These are phyloP conservation scores for Dascillus cervinus DNA, from an alignment of 2,888 invertebrate genomes.

Conservation along the genomic window DNA sequence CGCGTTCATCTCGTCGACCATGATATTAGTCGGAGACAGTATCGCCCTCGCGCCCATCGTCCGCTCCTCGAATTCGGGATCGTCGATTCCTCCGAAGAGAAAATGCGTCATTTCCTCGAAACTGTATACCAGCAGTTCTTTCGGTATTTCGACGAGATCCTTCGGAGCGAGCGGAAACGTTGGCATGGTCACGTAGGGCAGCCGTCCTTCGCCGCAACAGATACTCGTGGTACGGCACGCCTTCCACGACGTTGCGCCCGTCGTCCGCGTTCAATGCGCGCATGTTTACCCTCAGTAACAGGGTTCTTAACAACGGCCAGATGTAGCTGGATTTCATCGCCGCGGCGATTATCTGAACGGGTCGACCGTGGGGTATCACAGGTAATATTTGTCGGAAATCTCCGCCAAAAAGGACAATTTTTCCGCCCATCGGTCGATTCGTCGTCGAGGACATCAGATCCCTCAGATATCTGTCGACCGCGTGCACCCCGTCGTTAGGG, in stretches of 20 bases:
- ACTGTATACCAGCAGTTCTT: neutral
- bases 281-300: too few species aligned
- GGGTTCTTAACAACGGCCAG: too few species aligned
- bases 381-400: conserved; percentile 20
- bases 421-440: conserved; percentile 12
- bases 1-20: conserved; percentile 6
- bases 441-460: conserved; percentile 4
- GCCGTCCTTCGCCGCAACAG: too few species aligned
- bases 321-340: too few species aligned
- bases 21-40: conserved; percentile 8
- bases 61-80: neutral
- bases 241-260: too few species aligned
- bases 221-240: too few species aligned
- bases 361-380: conserved; percentile 10
- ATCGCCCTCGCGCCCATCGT: too few species aligned
- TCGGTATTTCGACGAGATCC: conserved; percentile 12
- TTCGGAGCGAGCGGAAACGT: too few species aligned
- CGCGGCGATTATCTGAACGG: too few species aligned
- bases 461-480: conserved; percentile 11
- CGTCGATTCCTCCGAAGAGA: conserved; percentile 1
- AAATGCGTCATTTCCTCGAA: neutral
- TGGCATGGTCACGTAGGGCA: too few species aligned
- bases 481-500: conserved; percentile 7
- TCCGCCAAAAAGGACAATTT: conserved; percentile 17
- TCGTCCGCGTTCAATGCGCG: too few species aligned